Evolutionary conservation across 1,140 invertebrate species (phyloP).

Genomic region (Lutraria rhynchaena): DNA sequence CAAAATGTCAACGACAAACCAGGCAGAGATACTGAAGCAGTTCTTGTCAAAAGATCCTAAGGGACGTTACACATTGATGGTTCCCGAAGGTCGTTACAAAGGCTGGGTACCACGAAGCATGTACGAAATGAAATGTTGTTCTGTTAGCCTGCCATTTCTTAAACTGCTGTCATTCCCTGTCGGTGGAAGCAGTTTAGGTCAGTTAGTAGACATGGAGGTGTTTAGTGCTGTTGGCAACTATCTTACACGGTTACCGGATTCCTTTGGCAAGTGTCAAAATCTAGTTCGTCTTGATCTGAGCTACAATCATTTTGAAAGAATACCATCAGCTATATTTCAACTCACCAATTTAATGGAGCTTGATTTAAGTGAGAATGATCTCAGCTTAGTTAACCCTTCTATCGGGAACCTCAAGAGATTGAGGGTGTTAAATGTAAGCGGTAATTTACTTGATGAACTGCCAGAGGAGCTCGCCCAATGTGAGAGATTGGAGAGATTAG

Average conservation of each 20-base stretch:
- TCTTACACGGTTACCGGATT: conserved; percentile 69
- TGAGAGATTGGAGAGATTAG: conserved; percentile 68
- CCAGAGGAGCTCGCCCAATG: conserved; percentile 70
- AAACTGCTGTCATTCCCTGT: conserved; percentile 77
- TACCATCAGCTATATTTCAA: conserved; percentile 71
- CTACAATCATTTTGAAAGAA: conserved; percentile 73
- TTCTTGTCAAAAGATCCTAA: conserved; percentile 63
- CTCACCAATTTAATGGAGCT: conserved; percentile 68
- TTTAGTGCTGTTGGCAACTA: conserved; percentile 78
- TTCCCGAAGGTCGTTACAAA: conserved; percentile 77
- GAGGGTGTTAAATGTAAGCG: conserved; percentile 70
- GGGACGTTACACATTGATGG: conserved; percentile 62
- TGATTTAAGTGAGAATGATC: conserved; percentile 74
- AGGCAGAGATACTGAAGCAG: conserved; percentile 64
- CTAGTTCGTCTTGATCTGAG: conserved; percentile 71
- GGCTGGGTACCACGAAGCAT: conserved; percentile 76
- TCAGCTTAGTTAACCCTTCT: conserved; percentile 63
- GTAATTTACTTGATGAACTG: conserved; percentile 69
- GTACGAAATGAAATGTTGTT: conserved; percentile 69
- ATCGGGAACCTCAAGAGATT: conserved; percentile 73
- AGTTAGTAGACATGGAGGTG: conserved; percentile 66
- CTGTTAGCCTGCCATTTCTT: conserved; percentile 74
- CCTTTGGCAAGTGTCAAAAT: conserved; percentile 72
- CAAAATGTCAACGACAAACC: conserved; percentile 34
- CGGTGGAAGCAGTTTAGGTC: conserved; percentile 72